Percentiles rank a stretch among this genome's conserved stretches.
phyloP scores from a whole-genome alignment of 2,797 vertebrate genomes.

The Sebastiscus albofasciatus region DNA sequence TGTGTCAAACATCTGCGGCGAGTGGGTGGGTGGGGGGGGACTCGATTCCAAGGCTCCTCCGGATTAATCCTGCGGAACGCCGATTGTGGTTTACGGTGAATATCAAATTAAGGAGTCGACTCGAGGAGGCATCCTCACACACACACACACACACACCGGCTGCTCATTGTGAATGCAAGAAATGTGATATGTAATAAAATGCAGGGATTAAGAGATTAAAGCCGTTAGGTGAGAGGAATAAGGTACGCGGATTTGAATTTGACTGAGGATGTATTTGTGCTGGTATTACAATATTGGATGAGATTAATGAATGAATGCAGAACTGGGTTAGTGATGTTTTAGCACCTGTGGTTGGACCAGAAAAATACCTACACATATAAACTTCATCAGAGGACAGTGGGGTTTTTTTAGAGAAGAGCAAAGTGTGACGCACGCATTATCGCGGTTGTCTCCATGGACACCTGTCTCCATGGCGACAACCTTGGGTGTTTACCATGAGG shows the following conservation, averaged over 20 bases:
- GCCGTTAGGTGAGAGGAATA: constrained; percentile 57
- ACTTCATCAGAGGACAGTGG: constrained; percentile 13
- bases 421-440: constrained; percentile 52
- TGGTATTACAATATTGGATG: constrained; percentile 45
- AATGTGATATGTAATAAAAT: constrained; percentile 66
- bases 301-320: constrained; percentile 48
- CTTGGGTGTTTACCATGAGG: constrained; percentile 69
- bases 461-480: constrained; percentile 77
- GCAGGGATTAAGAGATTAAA: constrained; percentile 70
- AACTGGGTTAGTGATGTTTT: constrained; percentile 11
- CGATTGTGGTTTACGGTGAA: constrained; percentile 22
- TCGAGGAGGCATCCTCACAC: constrained; percentile 21
- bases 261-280: constrained; percentile 49
- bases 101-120: constrained; percentile 42
- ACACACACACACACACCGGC: constrained; percentile 24
- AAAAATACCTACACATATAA: not conserved
- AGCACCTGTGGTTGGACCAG: not conserved
- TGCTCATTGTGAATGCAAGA: constrained; percentile 47
- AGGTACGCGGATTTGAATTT: constrained; percentile 61
- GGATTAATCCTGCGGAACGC: constrained; percentile 17
- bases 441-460: constrained; percentile 43
- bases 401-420: constrained; percentile 14
- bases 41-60: constrained; percentile 8
- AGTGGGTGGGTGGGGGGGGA: not conserved
- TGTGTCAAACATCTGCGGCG: not conserved